A percentile compares a stretch with the other conserved stretches of the same genome.
phyloP scores from a whole-genome alignment of 2,888 invertebrate genomes.

The Thecocarcelia acutangulata region DNA sequence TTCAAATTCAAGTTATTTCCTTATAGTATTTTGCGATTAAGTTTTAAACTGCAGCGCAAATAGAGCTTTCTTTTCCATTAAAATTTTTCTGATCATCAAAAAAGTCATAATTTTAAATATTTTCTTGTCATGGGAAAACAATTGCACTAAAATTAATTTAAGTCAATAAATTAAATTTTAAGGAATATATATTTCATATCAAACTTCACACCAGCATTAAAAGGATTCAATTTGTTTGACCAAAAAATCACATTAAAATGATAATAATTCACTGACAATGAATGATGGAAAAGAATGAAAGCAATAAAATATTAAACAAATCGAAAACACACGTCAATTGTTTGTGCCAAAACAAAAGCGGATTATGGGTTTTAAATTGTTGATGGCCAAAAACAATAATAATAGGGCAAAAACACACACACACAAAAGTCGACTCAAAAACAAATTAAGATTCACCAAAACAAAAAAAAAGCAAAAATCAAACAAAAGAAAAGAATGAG shows the following conservation, averaged over 20 bases:
- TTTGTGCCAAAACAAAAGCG: conserved; percentile 52
- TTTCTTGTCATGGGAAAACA: too few species aligned
- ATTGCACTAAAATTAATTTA: too few species aligned
- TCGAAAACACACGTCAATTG: conserved; percentile 61
- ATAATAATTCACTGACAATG: conserved; percentile 36
- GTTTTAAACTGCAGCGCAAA: too few species aligned
- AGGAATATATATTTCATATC: conserved; percentile 8
- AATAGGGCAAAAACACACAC: conserved; percentile 62
- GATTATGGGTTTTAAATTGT: conserved; percentile 33
- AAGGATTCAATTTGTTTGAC: conserved; percentile 45
- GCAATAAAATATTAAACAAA: conserved; percentile 57
- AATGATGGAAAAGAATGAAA: conserved; percentile 16
- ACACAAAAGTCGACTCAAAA: conserved; percentile 73
- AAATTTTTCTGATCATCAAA: too few species aligned
- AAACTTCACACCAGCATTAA: conserved; percentile 63
- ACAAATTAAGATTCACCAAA: conserved; percentile 74
- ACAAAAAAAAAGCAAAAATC: conserved; percentile 18
- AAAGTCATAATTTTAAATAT: too few species aligned
- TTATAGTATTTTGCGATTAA: too few species aligned
- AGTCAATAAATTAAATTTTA: too few species aligned
- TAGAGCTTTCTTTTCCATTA: too few species aligned
- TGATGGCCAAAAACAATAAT: conserved; percentile 57
- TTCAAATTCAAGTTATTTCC: too few species aligned
- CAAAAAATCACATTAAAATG: conserved; percentile 57
- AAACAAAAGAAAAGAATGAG: conserved; percentile 30